Percentiles rank a stretch among this genome's conserved stretches.
Evolutionary conservation across 2,797 vertebrate genomes (phyloP).

Genomic region (Pteronotus mesoamericanus): DNA sequence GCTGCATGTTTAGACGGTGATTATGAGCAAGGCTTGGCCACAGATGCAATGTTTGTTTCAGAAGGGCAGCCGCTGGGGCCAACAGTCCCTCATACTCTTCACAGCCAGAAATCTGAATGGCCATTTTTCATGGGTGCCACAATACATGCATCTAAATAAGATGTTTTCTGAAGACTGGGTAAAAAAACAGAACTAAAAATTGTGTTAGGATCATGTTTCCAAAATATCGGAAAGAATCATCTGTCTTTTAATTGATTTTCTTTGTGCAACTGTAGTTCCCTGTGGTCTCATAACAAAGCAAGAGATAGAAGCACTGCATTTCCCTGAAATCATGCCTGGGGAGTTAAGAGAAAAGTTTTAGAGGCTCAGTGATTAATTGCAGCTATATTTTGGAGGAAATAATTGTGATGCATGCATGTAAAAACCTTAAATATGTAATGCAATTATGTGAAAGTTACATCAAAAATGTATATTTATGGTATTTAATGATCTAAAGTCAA

Average conservation of each 20-base stretch:
- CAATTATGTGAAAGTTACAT: neutral
- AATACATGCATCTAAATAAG: neutral
- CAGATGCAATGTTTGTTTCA: neutral
- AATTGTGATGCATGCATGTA: neutral
- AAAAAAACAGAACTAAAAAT: slow-evolving; percentile 16
- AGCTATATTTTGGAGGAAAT: neutral
- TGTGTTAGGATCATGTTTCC: neutral
- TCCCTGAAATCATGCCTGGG: neutral
- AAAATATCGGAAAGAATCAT: slow-evolving; percentile 30
- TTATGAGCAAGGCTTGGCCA: neutral
- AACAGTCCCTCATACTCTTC: neutral
- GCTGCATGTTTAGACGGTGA: neutral
- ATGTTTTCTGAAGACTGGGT: slow-evolving; percentile 8
- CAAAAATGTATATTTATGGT: neutral
- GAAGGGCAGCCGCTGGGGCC: neutral
- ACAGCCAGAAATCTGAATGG: neutral
- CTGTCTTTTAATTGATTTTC: neutral
- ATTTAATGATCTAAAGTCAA: neutral
- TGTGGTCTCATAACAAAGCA: neutral
- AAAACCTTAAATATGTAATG: neutral
- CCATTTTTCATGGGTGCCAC: neutral
- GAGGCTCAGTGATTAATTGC: neutral
- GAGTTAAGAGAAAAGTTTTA: neutral
- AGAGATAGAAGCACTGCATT: neutral
- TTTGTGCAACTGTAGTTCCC: neutral